A percentile compares a stretch with the other conserved stretches of the same genome.
phyloP scores from a whole-genome alignment of 2,888 invertebrate genomes.

The Perizoma flavofasciatum region DNA sequence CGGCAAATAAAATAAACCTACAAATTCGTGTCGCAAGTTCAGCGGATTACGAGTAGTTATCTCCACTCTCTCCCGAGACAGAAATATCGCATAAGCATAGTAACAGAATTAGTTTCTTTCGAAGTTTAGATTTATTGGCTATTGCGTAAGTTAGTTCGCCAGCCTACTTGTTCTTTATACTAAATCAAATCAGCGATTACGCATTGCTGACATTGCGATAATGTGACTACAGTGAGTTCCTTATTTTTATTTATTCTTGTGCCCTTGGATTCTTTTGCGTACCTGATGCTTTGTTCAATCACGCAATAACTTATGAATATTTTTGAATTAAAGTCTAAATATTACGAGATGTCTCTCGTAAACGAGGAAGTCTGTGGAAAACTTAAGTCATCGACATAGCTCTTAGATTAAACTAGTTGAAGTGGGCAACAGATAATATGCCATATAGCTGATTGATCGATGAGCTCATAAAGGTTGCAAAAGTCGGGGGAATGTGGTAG shows the following conservation, averaged over 20 bases:
- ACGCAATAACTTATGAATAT: too few relatives aligned
- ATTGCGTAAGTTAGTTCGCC: conserved; percentile 70
- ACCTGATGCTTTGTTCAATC: too few relatives aligned
- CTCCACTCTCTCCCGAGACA: conserved; percentile 54
- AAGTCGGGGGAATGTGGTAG: too few relatives aligned
- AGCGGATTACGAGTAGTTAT: conserved; percentile 71
- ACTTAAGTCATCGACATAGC: conserved; percentile 17
- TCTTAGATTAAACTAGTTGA: conserved; percentile 10
- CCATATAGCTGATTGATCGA: too few relatives aligned
- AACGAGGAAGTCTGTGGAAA: too few relatives aligned
- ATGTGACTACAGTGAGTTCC: conserved; percentile 34
- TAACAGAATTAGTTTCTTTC: conserved; percentile 76
- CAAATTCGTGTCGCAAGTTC: conserved; percentile 65
- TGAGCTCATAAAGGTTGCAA: too few relatives aligned
- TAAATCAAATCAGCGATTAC: conserved; percentile 76
- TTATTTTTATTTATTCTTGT: too few relatives aligned
- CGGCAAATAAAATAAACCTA: conserved; percentile 52
- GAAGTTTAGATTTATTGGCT: conserved; percentile 80
- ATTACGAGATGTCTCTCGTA: too few relatives aligned
- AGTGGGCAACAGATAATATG: too few relatives aligned
- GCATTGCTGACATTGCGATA: conserved; percentile 62
- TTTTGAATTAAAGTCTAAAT: too few relatives aligned
- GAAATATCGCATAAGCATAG: conserved; percentile 71
- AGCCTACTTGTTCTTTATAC: conserved; percentile 72
- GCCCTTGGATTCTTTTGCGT: too few relatives aligned